Conservation (phyloP, 2,797 vertebrate species). For the Galagoides demidoff region DNA sequence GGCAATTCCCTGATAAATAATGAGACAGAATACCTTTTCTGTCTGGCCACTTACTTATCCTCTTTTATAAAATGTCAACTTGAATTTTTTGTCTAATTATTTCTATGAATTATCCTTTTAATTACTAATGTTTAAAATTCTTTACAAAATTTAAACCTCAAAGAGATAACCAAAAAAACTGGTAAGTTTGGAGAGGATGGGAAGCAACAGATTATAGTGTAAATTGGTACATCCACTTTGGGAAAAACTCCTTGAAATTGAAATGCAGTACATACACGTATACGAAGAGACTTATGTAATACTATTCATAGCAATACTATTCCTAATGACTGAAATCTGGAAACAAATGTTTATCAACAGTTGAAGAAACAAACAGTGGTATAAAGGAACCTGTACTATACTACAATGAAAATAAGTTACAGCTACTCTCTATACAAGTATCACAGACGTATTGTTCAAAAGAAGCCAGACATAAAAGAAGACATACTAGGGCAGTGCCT, state of each 20-base stretch:
- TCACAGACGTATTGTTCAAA: neutral
- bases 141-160: slow-evolving; percentile 36
- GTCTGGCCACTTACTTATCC: neutral
- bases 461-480: neutral
- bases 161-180: neutral
- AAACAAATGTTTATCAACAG: neutral
- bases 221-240: neutral
- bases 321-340: neutral
- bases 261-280: neutral
- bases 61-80: slow-evolving; percentile 2
- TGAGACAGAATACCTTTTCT: neutral
- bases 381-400: neutral
- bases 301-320: neutral
- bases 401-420: neutral
- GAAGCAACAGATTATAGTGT: neutral
- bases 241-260: neutral
- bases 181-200: neutral
- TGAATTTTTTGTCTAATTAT: neutral
- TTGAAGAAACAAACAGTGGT: neutral
- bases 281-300: neutral
- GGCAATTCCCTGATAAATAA: neutral
- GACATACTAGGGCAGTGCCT: too few relatives aligned
- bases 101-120: neutral
- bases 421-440: neutral
- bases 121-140: neutral